Percentiles rank a stretch among this genome's conserved stretches.
Conservation (phyloP, 2,888 invertebrate species). For the Dusona sp. region DNA sequence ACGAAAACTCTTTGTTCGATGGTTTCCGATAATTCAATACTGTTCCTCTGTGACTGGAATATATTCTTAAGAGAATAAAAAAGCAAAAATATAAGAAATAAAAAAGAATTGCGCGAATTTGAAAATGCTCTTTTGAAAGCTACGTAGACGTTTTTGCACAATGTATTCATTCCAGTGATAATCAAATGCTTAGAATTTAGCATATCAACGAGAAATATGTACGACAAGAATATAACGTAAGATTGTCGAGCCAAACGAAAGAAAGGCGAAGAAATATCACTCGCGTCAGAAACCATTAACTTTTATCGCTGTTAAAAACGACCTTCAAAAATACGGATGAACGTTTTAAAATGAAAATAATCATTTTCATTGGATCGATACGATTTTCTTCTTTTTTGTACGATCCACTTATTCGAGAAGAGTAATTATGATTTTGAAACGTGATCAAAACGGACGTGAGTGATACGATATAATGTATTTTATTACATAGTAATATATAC, state of each 20-base stretch:
- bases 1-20: conserved; percentile 7
- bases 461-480: conserved; percentile 58
- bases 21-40: neutral
- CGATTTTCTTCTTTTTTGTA: neutral
- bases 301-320: neutral
- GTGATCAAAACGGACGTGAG: conserved; percentile 19
- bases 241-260: conserved; percentile 12
- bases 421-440: conserved; percentile 28
- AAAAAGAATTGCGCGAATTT: neutral
- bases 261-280: conserved; percentile 1
- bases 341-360: neutral
- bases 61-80: conserved; percentile 23
- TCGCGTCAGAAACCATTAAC: conserved; percentile 11
- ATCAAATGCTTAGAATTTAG: conserved; percentile 64
- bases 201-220: conserved; percentile 45
- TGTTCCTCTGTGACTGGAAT: neutral
- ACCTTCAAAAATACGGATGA: neutral
- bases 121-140: conserved; percentile 25
- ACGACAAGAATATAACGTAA: conserved; percentile 35
- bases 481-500: conserved; percentile 46
- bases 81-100: neutral
- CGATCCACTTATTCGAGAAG: neutral
- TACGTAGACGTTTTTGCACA: conserved; percentile 50
- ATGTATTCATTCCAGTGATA: conserved; percentile 74
- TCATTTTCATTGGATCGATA: neutral